phyloP scores from a whole-genome alignment of 2,888 invertebrate species.

The Amphipoea lucens region DNA sequence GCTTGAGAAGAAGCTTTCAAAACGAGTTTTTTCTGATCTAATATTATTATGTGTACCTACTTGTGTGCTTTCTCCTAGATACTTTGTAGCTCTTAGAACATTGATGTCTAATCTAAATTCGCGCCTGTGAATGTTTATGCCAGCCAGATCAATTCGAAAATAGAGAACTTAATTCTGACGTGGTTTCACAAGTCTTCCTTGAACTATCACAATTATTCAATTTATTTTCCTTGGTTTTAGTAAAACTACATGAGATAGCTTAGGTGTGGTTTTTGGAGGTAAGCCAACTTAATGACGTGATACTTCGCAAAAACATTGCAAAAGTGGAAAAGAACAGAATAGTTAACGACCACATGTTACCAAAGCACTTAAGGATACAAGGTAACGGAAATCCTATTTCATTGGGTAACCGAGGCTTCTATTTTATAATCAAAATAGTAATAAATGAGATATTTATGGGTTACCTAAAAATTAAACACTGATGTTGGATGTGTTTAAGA shows the following conservation, averaged over 20 bases:
- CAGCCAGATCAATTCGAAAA: conserved; percentile 7
- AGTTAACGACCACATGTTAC: conserved; percentile 20
- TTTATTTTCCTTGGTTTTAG: conserved; percentile 39
- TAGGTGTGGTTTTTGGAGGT: conserved; percentile 47
- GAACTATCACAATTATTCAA: conserved; percentile 14
- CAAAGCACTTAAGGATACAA: conserved; percentile 46
- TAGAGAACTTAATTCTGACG: not conserved
- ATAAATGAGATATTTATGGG: too few species aligned
- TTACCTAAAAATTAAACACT: not conserved
- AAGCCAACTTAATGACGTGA: conserved; percentile 47
- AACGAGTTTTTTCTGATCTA: not conserved
- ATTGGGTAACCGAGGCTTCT: conserved; percentile 4
- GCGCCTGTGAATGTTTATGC: not conserved
- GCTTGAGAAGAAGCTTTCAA: not conserved
- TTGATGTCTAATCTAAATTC: conserved; percentile 20
- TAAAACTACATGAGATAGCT: conserved; percentile 2
- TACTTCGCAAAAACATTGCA: conserved; percentile 33
- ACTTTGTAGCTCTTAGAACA: not conserved
- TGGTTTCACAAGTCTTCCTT: conserved; percentile 19
- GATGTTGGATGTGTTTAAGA: not conserved
- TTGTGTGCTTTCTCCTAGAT: not conserved
- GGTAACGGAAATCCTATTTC: conserved; percentile 40
- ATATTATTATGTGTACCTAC: not conserved
- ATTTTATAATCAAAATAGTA: conserved; percentile 1
- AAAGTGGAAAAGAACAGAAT: conserved; percentile 35